phyloP scores from a whole-genome alignment of 2,797 vertebrate genomes.

The Crax fasciolata region DNA sequence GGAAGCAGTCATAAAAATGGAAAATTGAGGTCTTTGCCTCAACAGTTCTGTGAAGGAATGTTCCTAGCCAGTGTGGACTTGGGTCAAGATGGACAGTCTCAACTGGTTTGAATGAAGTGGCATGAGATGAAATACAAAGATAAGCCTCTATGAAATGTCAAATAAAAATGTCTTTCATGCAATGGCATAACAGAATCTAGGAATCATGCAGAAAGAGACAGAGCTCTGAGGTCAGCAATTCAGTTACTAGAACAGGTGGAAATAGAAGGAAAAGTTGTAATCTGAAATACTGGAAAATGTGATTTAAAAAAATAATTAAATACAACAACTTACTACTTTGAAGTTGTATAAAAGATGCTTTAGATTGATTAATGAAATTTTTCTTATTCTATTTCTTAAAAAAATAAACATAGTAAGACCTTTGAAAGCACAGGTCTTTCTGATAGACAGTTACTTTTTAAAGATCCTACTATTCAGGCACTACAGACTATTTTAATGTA shows the following conservation, averaged over 20 bases:
- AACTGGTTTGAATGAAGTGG: neutral
- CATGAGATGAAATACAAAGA: conserved; percentile 39
- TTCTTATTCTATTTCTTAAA: neutral
- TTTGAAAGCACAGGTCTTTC: neutral
- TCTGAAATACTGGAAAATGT: neutral
- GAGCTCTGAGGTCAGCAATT: conserved; percentile 20
- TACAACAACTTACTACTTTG: neutral
- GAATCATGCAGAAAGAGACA: neutral
- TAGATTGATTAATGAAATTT: neutral
- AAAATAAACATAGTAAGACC: neutral
- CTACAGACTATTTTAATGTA: neutral
- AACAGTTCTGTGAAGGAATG: conserved; percentile 9
- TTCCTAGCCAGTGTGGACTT: neutral
- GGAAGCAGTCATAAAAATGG: neutral
- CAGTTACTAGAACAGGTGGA: neutral
- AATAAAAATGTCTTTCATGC: conserved; percentile 25
- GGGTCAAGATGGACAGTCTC: conserved; percentile 5
- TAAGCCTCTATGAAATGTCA: conserved; percentile 21
- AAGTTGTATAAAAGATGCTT: neutral
- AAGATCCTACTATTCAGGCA: neutral
- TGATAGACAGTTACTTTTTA: neutral
- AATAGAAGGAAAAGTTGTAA: conserved; percentile 6
- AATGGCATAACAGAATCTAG: neutral
- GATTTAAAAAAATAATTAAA: neutral
- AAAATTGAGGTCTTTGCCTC: conserved; percentile 13